Percentiles rank a stretch among this genome's conserved stretches.
phyloP scores from a whole-genome alignment of 2,888 invertebrate genomes.

The Ethmia dodecea region DNA sequence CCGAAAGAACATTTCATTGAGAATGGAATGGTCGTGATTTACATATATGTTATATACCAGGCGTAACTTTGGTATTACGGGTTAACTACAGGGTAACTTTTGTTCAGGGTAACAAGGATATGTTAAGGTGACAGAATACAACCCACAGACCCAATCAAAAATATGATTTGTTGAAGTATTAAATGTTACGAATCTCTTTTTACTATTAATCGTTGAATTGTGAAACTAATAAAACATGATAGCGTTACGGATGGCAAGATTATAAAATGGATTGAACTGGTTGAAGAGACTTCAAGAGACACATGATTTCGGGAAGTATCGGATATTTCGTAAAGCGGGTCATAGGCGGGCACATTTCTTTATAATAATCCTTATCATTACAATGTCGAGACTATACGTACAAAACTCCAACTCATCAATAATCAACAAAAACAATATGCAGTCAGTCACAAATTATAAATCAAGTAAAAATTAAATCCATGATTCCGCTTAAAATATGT shows the following conservation, averaged over 20 bases:
- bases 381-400: conserved; percentile 5
- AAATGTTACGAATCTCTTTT: too few relatives aligned
- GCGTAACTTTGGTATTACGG: conserved; percentile 32
- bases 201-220: too few relatives aligned
- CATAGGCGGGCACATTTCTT: too few relatives aligned
- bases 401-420: conserved; percentile 16
- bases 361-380: background rate
- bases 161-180: too few relatives aligned
- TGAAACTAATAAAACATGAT: too few relatives aligned
- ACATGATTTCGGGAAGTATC: too few relatives aligned
- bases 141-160: too few relatives aligned
- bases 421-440: conserved; percentile 20
- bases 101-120: conserved; percentile 4
- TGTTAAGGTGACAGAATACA: background rate
- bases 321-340: too few relatives aligned
- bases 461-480: conserved; percentile 10
- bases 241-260: too few relatives aligned
- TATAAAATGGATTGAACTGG: too few relatives aligned
- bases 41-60: conserved; percentile 14
- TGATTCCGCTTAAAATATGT: conserved; percentile 14
- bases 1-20: conserved; percentile 53
- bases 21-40: conserved; percentile 57
- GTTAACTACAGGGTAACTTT: conserved; percentile 28
- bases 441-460: conserved; percentile 16
- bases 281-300: too few relatives aligned